Percentiles rank a stretch among this genome's conserved stretches.
Evolutionary conservation across 2,113 vertebrate genomes (phyloP).

Genomic region (Amphilophus citrinellus): DNA sequence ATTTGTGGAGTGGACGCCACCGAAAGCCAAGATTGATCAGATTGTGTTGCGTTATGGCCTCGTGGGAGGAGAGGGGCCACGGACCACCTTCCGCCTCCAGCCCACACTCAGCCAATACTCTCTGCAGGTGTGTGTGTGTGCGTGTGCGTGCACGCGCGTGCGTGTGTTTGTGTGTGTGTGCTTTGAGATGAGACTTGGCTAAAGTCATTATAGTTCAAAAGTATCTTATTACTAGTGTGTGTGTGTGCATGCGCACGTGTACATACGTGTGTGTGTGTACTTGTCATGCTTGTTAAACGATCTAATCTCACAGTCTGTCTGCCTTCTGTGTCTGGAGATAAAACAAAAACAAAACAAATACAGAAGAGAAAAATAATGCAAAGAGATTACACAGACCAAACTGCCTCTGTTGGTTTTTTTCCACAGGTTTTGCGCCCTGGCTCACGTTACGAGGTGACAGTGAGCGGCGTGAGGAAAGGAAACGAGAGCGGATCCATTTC

Average conservation of each 20-base stretch:
- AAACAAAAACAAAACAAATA: conserved; percentile 38
- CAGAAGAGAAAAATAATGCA: conserved; percentile 7
- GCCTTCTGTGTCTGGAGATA: conserved; percentile 52
- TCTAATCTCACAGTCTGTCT: conserved; percentile 36
- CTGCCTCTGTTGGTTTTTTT: not conserved
- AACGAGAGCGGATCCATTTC: conserved; percentile 88
- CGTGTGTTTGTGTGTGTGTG: not conserved
- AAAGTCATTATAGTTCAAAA: not conserved
- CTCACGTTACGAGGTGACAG: conserved; percentile 87
- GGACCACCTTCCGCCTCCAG: conserved; percentile 93
- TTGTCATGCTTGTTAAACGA: conserved; percentile 40
- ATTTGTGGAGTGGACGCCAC: conserved; percentile 94
- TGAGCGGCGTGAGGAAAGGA: conserved; percentile 87
- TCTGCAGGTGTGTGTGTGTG: conserved; percentile 84
- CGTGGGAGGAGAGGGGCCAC: conserved; percentile 86
- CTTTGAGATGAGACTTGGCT: conserved; percentile 2
- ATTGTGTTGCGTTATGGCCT: conserved; percentile 92
- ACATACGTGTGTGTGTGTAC: not conserved
- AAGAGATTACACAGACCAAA: conserved; percentile 27
- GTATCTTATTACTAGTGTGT: not conserved
- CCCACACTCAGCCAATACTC: conserved; percentile 96
- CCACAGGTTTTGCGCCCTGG: conserved; percentile 91
- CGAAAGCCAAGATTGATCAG: conserved; percentile 92
- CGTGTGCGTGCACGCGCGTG: too few species aligned
- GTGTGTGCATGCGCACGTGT: not conserved